phyloP scores from a whole-genome alignment of 2,888 invertebrate species.

The Troides aeacus region DNA sequence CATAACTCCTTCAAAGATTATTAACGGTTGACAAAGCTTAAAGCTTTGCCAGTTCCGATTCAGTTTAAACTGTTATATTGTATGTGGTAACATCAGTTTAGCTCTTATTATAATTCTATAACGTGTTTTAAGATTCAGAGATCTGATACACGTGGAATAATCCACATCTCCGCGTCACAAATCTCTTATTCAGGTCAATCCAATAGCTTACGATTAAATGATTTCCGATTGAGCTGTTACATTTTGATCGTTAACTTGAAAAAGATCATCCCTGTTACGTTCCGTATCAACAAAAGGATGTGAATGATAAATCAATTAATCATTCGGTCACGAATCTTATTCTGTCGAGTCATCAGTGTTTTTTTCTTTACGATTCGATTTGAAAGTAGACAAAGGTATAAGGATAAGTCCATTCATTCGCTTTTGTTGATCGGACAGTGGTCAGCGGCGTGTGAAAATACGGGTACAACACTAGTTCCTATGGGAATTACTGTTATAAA shows the following conservation, averaged over 20 bases:
- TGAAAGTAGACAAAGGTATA: slow-evolving; percentile 24
- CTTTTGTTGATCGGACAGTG: slow-evolving; percentile 35
- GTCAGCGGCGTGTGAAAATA: slow-evolving; percentile 44
- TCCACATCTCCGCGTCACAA: slow-evolving; percentile 4
- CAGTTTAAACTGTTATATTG: too few relatives aligned
- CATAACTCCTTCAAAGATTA: too few relatives aligned
- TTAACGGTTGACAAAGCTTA: too few relatives aligned
- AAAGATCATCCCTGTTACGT: slow-evolving; percentile 34
- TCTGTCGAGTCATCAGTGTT: slow-evolving; percentile 27
- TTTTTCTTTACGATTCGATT: slow-evolving; percentile 16
- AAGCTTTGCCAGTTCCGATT: too few relatives aligned
- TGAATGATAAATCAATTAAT: slow-evolving; percentile 55
- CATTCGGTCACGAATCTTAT: slow-evolving; percentile 36
- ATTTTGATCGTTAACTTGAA: slow-evolving; percentile 23
- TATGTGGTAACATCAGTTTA: too few relatives aligned
- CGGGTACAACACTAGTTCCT: slow-evolving; percentile 44
- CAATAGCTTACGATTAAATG: slow-evolving; percentile 31
- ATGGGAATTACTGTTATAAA: slow-evolving; percentile 50
- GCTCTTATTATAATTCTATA: not conserved
- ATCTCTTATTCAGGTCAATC: slow-evolving; percentile 23
- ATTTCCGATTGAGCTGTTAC: slow-evolving; percentile 34
- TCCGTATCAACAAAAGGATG: slow-evolving; percentile 6
- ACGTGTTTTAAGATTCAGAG: slow-evolving; percentile 5
- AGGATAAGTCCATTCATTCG: slow-evolving; percentile 34
- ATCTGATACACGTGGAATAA: not conserved